Conservation (phyloP, 2,113 vertebrate genomes). For the Ramphastos sulfuratus region DNA sequence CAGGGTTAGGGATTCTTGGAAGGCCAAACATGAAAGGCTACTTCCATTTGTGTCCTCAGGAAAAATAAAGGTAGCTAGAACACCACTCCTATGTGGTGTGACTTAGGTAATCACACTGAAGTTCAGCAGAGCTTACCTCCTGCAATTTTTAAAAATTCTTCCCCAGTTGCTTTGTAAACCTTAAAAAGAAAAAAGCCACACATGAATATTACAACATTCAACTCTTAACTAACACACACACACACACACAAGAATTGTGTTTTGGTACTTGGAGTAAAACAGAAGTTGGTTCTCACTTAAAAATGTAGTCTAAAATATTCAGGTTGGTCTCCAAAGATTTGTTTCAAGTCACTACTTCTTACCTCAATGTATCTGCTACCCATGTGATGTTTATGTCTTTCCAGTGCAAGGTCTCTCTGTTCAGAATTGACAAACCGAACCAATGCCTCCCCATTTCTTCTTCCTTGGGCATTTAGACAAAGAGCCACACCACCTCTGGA, state of each 20-base stretch:
- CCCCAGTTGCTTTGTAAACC: slow-evolving; percentile 96
- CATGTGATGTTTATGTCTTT: slow-evolving; percentile 98
- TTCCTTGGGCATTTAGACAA: slow-evolving; percentile 94
- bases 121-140: slow-evolving; percentile 86
- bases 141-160: slow-evolving; percentile 97
- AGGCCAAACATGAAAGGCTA: slow-evolving; percentile 22
- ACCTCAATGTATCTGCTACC: slow-evolving; percentile 97
- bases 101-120: neutral
- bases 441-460: slow-evolving; percentile 93
- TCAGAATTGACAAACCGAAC: slow-evolving; percentile 90
- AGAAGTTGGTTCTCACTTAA: neutral
- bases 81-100: neutral
- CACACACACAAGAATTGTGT: neutral
- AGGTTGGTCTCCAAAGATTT: neutral
- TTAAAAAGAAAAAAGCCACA: slow-evolving; percentile 16
- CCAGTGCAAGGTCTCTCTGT: slow-evolving; percentile 92
- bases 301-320: neutral
- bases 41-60: neutral
- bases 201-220: neutral
- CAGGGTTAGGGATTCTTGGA: slow-evolving; percentile 11
- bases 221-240: neutral
- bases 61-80: neutral
- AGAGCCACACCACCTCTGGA: slow-evolving; percentile 92
- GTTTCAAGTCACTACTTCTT: neutral
- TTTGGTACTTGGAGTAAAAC: neutral